Base-by-base conservation (phyloP, 2,888 invertebrate genomes). In the Bombylius major region DNA sequence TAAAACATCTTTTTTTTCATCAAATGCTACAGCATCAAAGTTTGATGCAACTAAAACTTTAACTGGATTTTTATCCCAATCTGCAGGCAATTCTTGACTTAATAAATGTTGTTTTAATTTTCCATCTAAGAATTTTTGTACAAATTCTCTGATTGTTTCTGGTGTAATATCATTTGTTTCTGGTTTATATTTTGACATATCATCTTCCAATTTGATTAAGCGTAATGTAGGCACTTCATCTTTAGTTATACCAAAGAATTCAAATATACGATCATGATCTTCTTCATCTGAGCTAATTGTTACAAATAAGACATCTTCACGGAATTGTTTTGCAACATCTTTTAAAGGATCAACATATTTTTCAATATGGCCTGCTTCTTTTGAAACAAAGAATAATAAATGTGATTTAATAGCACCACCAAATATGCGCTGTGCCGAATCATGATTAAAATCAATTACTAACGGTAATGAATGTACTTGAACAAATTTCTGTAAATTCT, bases 171-270 rank as follows among this genome's bases (percentile, higher is more conserved):
- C 75, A 46, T 58, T 65, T 8, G 62, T 64, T 54, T 83, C 80
- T 36, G 98, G 98, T 77, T 97, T 98, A 82, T 88, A 99, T 75
- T 97, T 97, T 70, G 89, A 87, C 95, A 97, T 96, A 72, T 96
- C 95, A 67, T 97, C 94, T 74, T 95, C 95, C 61, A 99, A 79
- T 62, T 87, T 88, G 73, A 99, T 98, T 62, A 99, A 80, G 65
- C 97, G 85, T 68, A 93, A 87, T 4, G 88, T 83, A 9, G 94
- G 94, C 13, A 89, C 83, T 70, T 93, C 93, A n/a, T 89, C 89
- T 74, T 90, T 89, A 78, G 88, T 90, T 83, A 98, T 87, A 66
- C 97, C 98, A 77, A 99, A 99, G 90, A 97, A 99, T 77, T 99
- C 99, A 72, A 99, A 79, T 73, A 99, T 98, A 69, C 98, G 80